Evolutionary conservation across 1,140 invertebrate genomes (phyloP).

Genomic region (Plectus sambesii): DNA sequence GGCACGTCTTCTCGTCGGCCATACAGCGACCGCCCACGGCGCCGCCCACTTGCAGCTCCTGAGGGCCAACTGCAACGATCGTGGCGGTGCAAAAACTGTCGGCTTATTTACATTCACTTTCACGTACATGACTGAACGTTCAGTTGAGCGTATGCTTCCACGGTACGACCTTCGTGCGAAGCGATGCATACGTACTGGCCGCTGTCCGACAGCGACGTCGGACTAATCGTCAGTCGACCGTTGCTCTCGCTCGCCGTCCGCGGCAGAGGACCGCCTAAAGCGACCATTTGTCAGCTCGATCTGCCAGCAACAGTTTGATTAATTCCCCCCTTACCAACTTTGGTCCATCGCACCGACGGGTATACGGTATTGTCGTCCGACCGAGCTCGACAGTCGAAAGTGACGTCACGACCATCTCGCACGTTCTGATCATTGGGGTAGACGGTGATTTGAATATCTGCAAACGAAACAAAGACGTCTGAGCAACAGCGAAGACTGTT

Average conservation of each 20-base stretch:
- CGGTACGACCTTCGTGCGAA: conserved; percentile 34
- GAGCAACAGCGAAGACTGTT: no score
- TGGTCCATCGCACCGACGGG: conserved; percentile 25
- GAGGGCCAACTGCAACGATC: conserved; percentile 36
- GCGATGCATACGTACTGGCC: conserved; percentile 43
- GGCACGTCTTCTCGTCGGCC: conserved; percentile 71
- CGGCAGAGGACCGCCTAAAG: conserved; percentile 41
- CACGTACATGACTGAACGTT: conserved; percentile 37
- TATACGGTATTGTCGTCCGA: conserved; percentile 34
- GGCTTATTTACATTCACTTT: conserved; percentile 27
- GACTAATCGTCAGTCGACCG: conserved; percentile 30
- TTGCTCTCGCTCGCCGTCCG: conserved; percentile 28
- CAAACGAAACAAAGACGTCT: no score
- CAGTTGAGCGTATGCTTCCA: conserved; percentile 37
- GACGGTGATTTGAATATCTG: conserved; percentile 43
- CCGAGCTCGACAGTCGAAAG: conserved; percentile 41
- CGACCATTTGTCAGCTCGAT: no score
- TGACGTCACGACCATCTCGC: conserved; percentile 39
- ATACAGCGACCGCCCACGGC: conserved; percentile 51
- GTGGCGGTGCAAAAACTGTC: conserved; percentile 23
- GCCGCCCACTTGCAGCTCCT: conserved; percentile 32
- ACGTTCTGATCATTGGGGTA: conserved; percentile 39
- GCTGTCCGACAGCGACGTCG: conserved; percentile 21
- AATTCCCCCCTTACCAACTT: no score
- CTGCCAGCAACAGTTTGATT: no score